Base-by-base conservation (phyloP, 2,113 vertebrate genomes). In the Jaculus jaculus region DNA sequence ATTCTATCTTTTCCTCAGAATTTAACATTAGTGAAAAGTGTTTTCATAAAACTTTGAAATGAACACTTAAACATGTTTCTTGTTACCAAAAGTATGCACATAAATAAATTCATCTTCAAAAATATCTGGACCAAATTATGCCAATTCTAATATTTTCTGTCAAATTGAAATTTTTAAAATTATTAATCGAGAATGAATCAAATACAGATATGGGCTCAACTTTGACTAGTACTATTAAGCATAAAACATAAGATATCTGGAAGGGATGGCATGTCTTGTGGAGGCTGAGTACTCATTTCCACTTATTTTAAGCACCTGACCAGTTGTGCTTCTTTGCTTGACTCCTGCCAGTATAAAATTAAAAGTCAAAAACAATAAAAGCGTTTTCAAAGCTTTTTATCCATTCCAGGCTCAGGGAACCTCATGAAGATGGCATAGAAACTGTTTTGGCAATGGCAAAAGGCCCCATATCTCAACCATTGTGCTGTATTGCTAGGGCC, bases 111-210 rank as follows among this genome's bases (percentile, higher is more conserved):
- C 54, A 24, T 42, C 87, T 91, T 37, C 21, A 47, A 39, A 91
- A 82, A 71, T 51, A 2, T 10, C 75, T 78, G 85, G 58, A 72
- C 9, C 54, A 83, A 65, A 91, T 69, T 5, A 28, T 86, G 95
- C 82, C 91, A 89, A 73, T 83, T 4, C 32, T 79, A 37, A 89
- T 78, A 79, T 5, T 83, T 93, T 66, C 28, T 73, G 61, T 42
- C 1, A 11, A 85, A 26, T 32, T 73, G 21, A 92, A 24, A 61
- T 51, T 75, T 39, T 37, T 16, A 39, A 61, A 58, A 51, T 37
- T 47, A 47, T 72, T 60, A 71, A 65, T 34, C 63, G 61, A 61
- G 61, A 92, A 80, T 65, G 32, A 39, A 60, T 79, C 8, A 68
- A 87, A 54, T 30, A 30, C 20, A 65, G 1, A 7, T 26, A 69